Percentiles rank a stretch among this genome's conserved stretches.
Conservation (phyloP, 2,888 invertebrate species). For the Apodemia mormo region DNA sequence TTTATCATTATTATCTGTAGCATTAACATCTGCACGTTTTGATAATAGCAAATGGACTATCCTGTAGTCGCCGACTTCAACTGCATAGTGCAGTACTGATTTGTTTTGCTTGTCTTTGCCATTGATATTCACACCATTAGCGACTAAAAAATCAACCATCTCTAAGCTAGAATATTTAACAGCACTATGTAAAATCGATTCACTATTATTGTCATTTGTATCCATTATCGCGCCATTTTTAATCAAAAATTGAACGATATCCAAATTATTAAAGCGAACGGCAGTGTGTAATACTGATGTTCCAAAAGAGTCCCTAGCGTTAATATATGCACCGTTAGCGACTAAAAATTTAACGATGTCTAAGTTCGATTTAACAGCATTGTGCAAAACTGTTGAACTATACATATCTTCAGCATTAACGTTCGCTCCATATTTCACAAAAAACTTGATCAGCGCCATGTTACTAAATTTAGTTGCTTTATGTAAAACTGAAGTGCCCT, state of each 20-base stretch:
- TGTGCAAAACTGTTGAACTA: not conserved
- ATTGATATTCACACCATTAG: too few relatives aligned
- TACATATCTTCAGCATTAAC: not conserved
- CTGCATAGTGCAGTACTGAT: too few relatives aligned
- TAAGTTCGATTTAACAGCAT: not conserved
- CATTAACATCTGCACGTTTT: too few relatives aligned
- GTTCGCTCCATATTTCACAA: not conserved
- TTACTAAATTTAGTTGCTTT: not conserved
- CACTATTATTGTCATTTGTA: not conserved
- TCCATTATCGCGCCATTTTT: not conserved
- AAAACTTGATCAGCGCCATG: not conserved
- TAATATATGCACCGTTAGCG: not conserved
- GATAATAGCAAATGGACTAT: too few relatives aligned
- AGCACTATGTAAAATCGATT: not conserved
- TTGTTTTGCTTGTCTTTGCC: too few relatives aligned
- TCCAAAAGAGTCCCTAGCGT: not conserved
- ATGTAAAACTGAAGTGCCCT: constrained; percentile 10
- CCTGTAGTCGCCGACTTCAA: too few relatives aligned
- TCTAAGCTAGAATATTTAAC: not conserved
- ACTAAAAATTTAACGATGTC: constrained; percentile 1
- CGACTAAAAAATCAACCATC: too few relatives aligned
- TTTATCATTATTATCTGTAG: not conserved
- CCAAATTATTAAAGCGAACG: not conserved
- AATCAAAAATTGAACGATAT: not conserved
- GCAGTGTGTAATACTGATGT: constrained; percentile 3